Percentiles rank a stretch among this genome's conserved stretches.
Evolutionary conservation across 92 coral and sea anemone genomes (phyloP).

Genomic region (Pocillopora grandis): DNA sequence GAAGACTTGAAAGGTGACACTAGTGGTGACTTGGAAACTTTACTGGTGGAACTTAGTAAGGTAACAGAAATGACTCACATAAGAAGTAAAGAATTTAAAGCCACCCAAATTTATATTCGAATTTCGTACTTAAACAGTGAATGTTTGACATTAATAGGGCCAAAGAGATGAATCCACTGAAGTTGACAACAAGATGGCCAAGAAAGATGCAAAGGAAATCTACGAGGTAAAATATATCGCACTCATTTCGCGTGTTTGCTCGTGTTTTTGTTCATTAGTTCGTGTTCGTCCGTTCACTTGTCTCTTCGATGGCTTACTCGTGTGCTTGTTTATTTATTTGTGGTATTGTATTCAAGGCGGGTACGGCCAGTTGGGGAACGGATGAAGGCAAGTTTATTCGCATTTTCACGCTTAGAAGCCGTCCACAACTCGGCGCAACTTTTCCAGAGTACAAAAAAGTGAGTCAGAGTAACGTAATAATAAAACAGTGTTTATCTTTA

Average conservation of each 20-base stretch:
- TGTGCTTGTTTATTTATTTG: not conserved
- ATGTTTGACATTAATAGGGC: conserved; percentile 55
- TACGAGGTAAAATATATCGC: conserved; percentile 58
- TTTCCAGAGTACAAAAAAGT: conserved; percentile 89
- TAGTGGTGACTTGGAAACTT: conserved; percentile 79
- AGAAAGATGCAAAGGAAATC: conserved; percentile 75
- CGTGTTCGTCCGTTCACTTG: not conserved
- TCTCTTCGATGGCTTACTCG: not conserved
- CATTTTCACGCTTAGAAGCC: conserved; percentile 81
- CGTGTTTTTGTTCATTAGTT: not conserved
- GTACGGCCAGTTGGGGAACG: conserved; percentile 85
- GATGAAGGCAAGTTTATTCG: conserved; percentile 86
- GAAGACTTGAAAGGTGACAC: conserved; percentile 85
- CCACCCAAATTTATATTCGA: not conserved
- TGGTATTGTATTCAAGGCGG: conserved; percentile 47
- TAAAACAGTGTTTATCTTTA: too few species aligned
- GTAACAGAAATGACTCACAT: conserved; percentile 28
- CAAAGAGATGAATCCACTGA: conserved; percentile 74
- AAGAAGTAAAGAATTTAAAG: not conserved
- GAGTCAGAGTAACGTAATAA: not conserved
- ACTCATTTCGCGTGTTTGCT: not conserved
- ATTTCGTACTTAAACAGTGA: not conserved
- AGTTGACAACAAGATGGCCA: conserved; percentile 74
- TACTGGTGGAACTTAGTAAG: conserved; percentile 83
- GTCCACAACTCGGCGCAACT: conserved; percentile 83